These are phyloP conservation scores for Glaucomys volans DNA, from an alignment of 2,113 vertebrate genomes.

Conservation along the genomic window DNA sequence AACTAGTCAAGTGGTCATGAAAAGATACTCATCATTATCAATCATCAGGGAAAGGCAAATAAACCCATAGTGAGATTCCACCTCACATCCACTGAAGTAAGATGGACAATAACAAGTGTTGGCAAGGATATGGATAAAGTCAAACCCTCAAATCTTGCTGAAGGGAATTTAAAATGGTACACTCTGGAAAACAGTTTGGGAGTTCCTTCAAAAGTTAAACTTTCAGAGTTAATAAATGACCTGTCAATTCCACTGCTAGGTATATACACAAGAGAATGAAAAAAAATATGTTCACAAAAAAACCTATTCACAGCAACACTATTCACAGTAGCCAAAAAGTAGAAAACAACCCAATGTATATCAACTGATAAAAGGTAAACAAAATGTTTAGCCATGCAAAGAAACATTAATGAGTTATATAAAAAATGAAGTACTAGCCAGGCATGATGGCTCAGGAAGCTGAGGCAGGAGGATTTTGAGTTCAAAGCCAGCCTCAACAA, in stretches of 20 bases:
- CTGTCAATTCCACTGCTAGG: background rate
- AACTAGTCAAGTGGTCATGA: background rate
- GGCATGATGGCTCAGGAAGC: too few species aligned
- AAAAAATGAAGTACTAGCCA: background rate
- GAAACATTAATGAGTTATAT: conserved; percentile 22
- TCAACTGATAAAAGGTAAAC: conserved; percentile 21
- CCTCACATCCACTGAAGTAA: background rate
- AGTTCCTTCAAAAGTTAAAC: background rate
- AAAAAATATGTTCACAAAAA: conserved; percentile 9
- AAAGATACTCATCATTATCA: background rate
- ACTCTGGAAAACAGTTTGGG: background rate
- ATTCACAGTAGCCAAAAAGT: background rate
- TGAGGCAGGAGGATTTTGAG: too few species aligned
- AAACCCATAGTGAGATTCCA: background rate
- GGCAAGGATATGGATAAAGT: background rate
- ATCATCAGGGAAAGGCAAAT: background rate
- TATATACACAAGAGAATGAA: background rate
- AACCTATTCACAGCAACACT: background rate
- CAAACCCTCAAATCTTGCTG: background rate
- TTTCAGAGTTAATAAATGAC: background rate
- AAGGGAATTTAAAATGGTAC: background rate
- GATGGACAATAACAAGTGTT: background rate
- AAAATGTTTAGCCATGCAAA: background rate
- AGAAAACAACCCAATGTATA: background rate
- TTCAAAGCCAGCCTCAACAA: too few species aligned